Base-by-base conservation (phyloP, 1,140 invertebrate species). In the Lineus longissimus region DNA sequence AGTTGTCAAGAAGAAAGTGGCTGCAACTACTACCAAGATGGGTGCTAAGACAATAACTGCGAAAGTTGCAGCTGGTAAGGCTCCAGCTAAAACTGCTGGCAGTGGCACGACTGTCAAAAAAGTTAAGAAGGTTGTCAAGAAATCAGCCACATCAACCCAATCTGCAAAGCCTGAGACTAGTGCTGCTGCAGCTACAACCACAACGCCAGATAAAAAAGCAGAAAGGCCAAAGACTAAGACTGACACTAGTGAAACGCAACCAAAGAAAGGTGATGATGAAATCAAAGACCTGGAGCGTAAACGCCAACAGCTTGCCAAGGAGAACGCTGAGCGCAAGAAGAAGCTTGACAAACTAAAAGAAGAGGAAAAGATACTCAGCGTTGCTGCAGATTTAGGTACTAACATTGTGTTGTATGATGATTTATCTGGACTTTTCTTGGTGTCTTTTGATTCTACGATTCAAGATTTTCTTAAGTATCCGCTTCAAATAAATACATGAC, bases 101-200 rank as follows among this genome's bases (percentile, higher is more conserved):
- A 51, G 6, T 51, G 9, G 6, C 6, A 51, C 61, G 41, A 64
- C 64, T 36, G 63, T 68, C 62, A 59, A 64, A 36, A 65, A 62
- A 57, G 63, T 59, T 45, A 64, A 56, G 55, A 54, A 31, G 13
- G 55, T 55, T 6, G 55, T 45, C 17, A 62, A 66, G 45, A 64
- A 27, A 58, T 31, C 13, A 1, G 19, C 47, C 6, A 62, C 11
- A 22, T 17, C 33, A 2, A 29, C 23, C n/a, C 22, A 41, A 36
- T 23, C 30, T 43, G 19, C 19, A 33, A 64, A 47, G 11, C 22
- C 31, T 17, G 40, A 60, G 19, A 30, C 43, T 15, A 64, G 43
- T 27, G 23, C 31, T 25, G 30, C 23, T n/a, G 60, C 19, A 30
- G 23, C 31, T 29, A 15, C 22, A 31, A 19, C 15, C 29, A 15